phyloP scores from a whole-genome alignment of 2,797 vertebrate genomes.

The Ambastaia sidthimunki region DNA sequence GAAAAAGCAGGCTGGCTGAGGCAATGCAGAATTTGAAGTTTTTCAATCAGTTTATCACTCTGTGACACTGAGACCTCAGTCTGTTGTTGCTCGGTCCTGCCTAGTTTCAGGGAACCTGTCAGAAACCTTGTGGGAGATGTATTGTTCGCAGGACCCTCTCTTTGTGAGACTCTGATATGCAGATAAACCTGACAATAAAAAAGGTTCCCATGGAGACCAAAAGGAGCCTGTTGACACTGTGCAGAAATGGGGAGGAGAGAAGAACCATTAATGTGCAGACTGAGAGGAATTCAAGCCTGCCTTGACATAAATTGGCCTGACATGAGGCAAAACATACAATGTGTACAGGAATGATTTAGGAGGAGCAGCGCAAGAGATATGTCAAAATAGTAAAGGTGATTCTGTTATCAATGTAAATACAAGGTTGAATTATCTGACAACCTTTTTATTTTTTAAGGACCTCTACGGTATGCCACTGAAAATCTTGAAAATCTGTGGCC shows the following conservation, averaged over 20 bases:
- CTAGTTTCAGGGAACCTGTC: slow-evolving; percentile 58
- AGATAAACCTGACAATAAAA: slow-evolving; percentile 83
- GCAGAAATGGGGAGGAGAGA: slow-evolving; percentile 65
- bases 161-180: slow-evolving; percentile 80
- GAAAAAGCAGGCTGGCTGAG: neutral
- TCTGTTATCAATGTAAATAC: slow-evolving; percentile 23
- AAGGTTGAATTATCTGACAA: neutral
- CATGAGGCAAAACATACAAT: slow-evolving; percentile 14
- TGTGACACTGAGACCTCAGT: slow-evolving; percentile 18
- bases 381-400: slow-evolving; percentile 13
- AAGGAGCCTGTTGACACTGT: slow-evolving; percentile 71
- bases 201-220: slow-evolving; percentile 82
- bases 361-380: slow-evolving; percentile 8
- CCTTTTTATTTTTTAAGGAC: neutral
- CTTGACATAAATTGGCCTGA: slow-evolving; percentile 68
- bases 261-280: slow-evolving; percentile 68
- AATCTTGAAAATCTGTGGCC: neutral
- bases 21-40: slow-evolving; percentile 6
- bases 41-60: slow-evolving; percentile 28
- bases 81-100: slow-evolving; percentile 27
- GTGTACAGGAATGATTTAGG: neutral
- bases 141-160: slow-evolving; percentile 70
- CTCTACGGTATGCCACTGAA: neutral
- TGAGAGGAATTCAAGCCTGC: slow-evolving; percentile 65
- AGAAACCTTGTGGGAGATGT: slow-evolving; percentile 72